These are phyloP conservation scores for Cryptocephalus moraei DNA, from an alignment of 2,888 invertebrate species.

Conservation along the genomic window DNA sequence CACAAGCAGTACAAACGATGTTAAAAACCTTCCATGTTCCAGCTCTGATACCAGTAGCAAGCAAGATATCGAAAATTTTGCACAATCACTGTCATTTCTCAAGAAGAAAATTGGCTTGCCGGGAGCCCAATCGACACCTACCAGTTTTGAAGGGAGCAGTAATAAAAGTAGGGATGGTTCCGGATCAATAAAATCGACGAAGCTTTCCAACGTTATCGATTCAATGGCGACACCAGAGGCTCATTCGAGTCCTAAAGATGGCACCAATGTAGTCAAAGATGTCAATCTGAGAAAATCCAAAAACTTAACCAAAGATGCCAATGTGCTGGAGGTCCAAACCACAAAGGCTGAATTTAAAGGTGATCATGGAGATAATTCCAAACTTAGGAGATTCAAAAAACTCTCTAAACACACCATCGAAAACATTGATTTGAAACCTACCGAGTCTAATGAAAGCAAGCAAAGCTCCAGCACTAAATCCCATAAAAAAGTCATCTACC, in stretches of 20 bases:
- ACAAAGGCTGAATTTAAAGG: too few relatives aligned
- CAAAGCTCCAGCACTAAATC: constrained; percentile 1
- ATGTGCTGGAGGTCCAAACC: background rate
- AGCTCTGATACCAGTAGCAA: constrained; percentile 7
- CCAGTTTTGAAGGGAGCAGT: constrained; percentile 6
- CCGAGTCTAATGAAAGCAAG: too few relatives aligned
- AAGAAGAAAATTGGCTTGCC: constrained; percentile 36
- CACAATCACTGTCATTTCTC: constrained; percentile 15
- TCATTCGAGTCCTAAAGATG: too few relatives aligned
- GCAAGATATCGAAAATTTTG: constrained; percentile 13
- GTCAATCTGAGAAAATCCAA: too few relatives aligned
- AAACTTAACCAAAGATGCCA: background rate
- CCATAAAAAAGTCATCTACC: constrained; percentile 19
- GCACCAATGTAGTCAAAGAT: too few relatives aligned
- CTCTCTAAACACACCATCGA: too few relatives aligned
- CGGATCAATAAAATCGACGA: background rate
- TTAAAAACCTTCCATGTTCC: constrained; percentile 4
- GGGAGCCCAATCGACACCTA: constrained; percentile 46
- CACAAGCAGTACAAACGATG: constrained; percentile 1
- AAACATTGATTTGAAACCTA: too few relatives aligned
- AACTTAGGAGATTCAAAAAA: background rate
- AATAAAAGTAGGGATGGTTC: constrained; percentile 1
- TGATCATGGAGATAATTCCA: background rate
- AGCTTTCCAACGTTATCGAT: too few relatives aligned
- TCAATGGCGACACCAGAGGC: too few relatives aligned